Evolutionary conservation across 1,140 invertebrate genomes (phyloP).

Genomic region (Scaptodrosophila lebanonensis): DNA sequence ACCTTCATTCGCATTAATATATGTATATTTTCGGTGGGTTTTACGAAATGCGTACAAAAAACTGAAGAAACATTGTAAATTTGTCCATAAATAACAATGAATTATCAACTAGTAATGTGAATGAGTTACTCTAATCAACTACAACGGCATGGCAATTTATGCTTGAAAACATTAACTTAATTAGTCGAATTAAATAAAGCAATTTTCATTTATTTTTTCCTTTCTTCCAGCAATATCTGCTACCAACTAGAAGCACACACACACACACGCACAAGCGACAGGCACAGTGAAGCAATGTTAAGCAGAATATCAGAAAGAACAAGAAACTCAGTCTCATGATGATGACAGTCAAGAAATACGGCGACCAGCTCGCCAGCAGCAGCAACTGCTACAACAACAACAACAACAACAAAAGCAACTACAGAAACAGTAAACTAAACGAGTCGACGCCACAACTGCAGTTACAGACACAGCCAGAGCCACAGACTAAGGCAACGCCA

Average conservation of each 20-base stretch:
- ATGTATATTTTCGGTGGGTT: too few relatives aligned
- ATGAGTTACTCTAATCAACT: too few relatives aligned
- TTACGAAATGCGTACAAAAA: too few relatives aligned
- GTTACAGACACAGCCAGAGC: conserved; percentile 20
- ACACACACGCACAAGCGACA: not conserved
- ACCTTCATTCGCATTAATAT: too few relatives aligned
- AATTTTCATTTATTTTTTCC: not conserved
- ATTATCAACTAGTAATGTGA: too few relatives aligned
- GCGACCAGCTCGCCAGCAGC: conserved; percentile 45
- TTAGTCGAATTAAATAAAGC: too few relatives aligned
- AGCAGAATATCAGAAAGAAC: conserved; percentile 12
- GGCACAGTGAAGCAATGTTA: conserved; percentile 32
- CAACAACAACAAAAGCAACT: conserved; percentile 5
- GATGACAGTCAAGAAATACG: conserved; percentile 40
- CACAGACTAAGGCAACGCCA: conserved; percentile 13
- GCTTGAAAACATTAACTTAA: too few relatives aligned
- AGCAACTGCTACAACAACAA: conserved; percentile 20
- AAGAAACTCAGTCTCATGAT: conserved; percentile 39
- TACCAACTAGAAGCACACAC: conserved; percentile 1
- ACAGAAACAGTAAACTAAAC: not conserved
- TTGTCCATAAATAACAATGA: too few relatives aligned
- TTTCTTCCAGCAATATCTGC: not conserved
- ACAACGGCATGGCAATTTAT: too few relatives aligned
- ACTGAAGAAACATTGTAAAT: too few relatives aligned
- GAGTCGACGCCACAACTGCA: conserved; percentile 5